Evolutionary conservation across 1,140 invertebrate genomes (phyloP).

Genomic region (Trichoplusia ni): DNA sequence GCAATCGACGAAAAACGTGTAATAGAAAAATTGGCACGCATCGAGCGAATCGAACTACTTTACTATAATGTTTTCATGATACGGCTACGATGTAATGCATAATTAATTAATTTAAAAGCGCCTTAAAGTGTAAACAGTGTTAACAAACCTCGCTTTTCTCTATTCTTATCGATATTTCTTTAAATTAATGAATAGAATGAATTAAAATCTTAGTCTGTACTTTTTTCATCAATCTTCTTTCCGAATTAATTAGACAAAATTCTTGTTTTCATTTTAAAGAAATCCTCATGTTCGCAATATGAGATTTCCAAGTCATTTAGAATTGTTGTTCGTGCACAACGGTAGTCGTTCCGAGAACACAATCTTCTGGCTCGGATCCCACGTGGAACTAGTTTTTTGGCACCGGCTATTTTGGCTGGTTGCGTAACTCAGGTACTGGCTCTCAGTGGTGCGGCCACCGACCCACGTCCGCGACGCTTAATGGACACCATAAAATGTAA

Average conservation of each 20-base stretch:
- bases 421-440: conserved; percentile 64
- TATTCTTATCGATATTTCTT: too few relatives aligned
- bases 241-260: too few relatives aligned
- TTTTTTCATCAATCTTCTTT: too few relatives aligned
- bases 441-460: conserved; percentile 55
- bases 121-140: too few relatives aligned
- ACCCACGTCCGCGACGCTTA: conserved; percentile 53
- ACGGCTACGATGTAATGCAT: background rate
- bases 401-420: conserved; percentile 64
- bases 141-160: too few relatives aligned
- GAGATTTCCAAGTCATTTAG: background rate
- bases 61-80: background rate
- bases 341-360: background rate
- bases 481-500: conserved; percentile 64
- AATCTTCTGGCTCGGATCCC: conserved; percentile 41
- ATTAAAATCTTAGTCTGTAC: too few relatives aligned
- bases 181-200: too few relatives aligned
- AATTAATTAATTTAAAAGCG: background rate
- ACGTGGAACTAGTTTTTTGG: conserved; percentile 76
- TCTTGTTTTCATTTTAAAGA: too few relatives aligned
- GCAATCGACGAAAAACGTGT: conserved; percentile 13
- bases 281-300: background rate
- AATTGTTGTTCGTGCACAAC: background rate
- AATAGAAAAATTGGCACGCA: conserved; percentile 41
- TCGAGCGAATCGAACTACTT: background rate